Conservation (phyloP, 2,888 invertebrate species). For the Calliopum simillimum region DNA sequence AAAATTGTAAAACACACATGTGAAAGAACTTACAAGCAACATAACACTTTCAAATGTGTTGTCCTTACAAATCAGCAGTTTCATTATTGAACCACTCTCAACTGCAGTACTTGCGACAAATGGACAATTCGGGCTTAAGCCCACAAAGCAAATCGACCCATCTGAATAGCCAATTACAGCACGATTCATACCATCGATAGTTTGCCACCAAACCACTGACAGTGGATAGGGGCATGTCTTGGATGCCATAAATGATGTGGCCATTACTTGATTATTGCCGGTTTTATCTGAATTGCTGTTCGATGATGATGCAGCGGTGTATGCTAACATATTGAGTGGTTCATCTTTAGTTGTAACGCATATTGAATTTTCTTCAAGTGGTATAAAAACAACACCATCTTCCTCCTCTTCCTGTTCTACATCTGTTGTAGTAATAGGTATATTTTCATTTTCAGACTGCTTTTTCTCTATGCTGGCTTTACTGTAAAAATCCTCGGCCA, state of each 20-base stretch:
- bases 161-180: constrained; percentile 78
- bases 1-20: not conserved
- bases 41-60: constrained; percentile 72
- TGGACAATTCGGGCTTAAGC: constrained; percentile 66
- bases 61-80: constrained; percentile 73
- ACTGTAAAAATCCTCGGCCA: not conserved
- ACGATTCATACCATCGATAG: constrained; percentile 76
- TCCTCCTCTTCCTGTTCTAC: constrained; percentile 40
- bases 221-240: constrained; percentile 70
- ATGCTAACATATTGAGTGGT: constrained; percentile 60
- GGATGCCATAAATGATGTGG: constrained; percentile 64
- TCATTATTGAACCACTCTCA: constrained; percentile 64
- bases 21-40: constrained; percentile 68
- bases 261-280: constrained; percentile 61
- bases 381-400: constrained; percentile 37
- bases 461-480: not conserved
- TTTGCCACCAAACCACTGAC: constrained; percentile 82
- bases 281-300: constrained; percentile 49
- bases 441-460: too few relatives aligned
- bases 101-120: constrained; percentile 67
- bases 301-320: constrained; percentile 39
- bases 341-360: constrained; percentile 58
- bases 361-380: constrained; percentile 36
- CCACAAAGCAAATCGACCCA: constrained; percentile 70
- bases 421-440: not conserved